Conservation (phyloP, 2,113 vertebrate species). For the Lepidothrix coronata region DNA sequence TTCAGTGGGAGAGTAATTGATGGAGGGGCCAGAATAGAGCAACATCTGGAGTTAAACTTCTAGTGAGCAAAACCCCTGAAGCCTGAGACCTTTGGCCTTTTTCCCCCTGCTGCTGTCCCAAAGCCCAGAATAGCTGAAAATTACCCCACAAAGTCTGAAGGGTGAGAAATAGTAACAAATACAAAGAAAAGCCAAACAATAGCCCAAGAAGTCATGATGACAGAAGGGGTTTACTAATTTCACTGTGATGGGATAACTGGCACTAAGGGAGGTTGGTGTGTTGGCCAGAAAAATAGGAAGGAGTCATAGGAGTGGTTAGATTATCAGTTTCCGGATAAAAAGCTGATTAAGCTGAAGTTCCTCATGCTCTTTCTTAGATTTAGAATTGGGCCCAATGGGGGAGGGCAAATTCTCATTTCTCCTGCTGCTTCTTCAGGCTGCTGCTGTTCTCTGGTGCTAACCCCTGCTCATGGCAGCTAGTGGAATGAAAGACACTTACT, state of each 20-base stretch:
- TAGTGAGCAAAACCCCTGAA: not conserved
- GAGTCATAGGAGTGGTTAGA: not conserved
- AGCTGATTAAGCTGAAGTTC: conserved; percentile 4
- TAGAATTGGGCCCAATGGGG: not conserved
- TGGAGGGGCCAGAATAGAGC: not conserved
- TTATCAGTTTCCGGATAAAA: not conserved
- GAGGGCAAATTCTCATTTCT: conserved; percentile 16
- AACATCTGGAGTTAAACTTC: not conserved
- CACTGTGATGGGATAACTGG: not conserved
- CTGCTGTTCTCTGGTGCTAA: conserved; percentile 36
- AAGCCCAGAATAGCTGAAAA: not conserved
- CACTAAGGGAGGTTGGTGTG: not conserved
- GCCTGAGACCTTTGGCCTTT: not conserved
- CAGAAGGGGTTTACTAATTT: not conserved
- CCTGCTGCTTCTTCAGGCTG: conserved; percentile 11
- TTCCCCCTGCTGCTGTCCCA: not conserved
- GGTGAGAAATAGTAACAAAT: not conserved
- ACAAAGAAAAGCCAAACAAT: not conserved
- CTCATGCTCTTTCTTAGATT: not conserved
- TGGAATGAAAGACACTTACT: conserved; percentile 17
- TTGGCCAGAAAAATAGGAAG: not conserved
- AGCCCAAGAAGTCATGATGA: not conserved
- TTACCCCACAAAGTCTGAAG: not conserved
- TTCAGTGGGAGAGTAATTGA: not conserved
- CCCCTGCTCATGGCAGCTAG: conserved; percentile 10